These are phyloP conservation scores for Cremastobaeus sp. DNA, from an alignment of 2,888 invertebrate genomes.

Conservation along the genomic window DNA sequence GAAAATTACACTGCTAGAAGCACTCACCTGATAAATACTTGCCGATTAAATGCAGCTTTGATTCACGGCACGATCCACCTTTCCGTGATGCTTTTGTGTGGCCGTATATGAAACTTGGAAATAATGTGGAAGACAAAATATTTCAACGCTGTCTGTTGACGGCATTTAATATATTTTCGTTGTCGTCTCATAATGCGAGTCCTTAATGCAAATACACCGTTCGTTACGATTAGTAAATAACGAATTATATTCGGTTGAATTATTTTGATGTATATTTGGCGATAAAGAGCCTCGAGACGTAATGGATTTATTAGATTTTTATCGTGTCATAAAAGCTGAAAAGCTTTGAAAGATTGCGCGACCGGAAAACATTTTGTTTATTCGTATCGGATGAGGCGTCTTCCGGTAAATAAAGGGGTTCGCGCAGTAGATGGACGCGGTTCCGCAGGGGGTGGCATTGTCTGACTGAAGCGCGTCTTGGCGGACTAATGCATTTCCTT, in stretches of 20 bases:
- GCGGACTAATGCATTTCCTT: constrained; percentile 78
- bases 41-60: constrained; percentile 74
- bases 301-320: constrained; percentile 48
- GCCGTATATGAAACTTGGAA: constrained; percentile 22
- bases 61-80: constrained; percentile 66
- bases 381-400: constrained; percentile 61
- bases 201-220: too few species aligned
- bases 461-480: constrained; percentile 58
- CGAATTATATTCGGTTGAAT: too few species aligned
- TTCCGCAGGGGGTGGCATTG: constrained; percentile 67
- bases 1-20: constrained; percentile 62
- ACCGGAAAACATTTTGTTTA: constrained; percentile 59
- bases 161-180: too few species aligned
- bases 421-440: constrained; percentile 68
- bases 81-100: constrained; percentile 45
- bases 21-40: constrained; percentile 68
- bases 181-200: too few species aligned
- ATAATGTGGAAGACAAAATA: constrained; percentile 41
- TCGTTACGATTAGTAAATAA: too few species aligned
- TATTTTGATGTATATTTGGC: too few species aligned
- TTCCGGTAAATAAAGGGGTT: constrained; percentile 62
- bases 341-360: constrained; percentile 49
- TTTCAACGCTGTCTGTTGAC: constrained; percentile 11
- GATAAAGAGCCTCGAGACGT: not conserved
- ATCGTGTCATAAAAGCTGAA: constrained; percentile 37